A percentile compares a stretch with the other conserved stretches of the same genome.
Conservation (phyloP, 1,140 invertebrate genomes). For the Macrotrachela quadricornifera region DNA sequence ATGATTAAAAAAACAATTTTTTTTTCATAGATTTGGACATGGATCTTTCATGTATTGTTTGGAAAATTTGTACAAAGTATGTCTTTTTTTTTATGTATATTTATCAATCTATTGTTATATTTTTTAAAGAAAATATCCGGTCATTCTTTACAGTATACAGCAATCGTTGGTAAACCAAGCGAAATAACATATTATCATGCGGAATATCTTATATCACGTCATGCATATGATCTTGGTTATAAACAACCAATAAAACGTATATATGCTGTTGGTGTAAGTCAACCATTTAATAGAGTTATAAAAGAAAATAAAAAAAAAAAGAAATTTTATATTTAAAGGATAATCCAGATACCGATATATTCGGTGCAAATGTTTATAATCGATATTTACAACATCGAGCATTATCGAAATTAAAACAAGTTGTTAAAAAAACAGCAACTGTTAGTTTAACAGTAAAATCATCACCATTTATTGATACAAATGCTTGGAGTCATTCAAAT, state of each 20-base stretch:
- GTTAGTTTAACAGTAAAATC: background rate
- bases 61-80: constrained; percentile 23
- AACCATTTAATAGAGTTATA: too few relatives aligned
- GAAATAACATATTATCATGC: constrained; percentile 30
- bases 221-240: constrained; percentile 20
- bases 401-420: constrained; percentile 10
- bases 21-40: constrained; percentile 20
- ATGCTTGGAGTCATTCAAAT: constrained; percentile 6
- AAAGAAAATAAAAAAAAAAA: too few relatives aligned
- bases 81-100: too few relatives aligned
- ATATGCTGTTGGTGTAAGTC: constrained; percentile 27
- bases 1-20: too few relatives aligned
- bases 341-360: constrained; percentile 47
- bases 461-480: background rate
- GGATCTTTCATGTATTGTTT: constrained; percentile 26
- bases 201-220: constrained; percentile 21
- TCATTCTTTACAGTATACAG: constrained; percentile 22
- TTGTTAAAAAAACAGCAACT: background rate
- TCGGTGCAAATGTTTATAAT: constrained; percentile 49
- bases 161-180: constrained; percentile 28
- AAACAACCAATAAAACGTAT: constrained; percentile 18
- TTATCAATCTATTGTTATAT: too few relatives aligned
- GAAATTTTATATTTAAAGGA: too few relatives aligned
- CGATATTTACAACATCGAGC: constrained; percentile 34
- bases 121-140: constrained; percentile 21